Evolutionary conservation across 2,113 vertebrate species (phyloP).

Genomic region (Sminthopsis crassicaudata): DNA sequence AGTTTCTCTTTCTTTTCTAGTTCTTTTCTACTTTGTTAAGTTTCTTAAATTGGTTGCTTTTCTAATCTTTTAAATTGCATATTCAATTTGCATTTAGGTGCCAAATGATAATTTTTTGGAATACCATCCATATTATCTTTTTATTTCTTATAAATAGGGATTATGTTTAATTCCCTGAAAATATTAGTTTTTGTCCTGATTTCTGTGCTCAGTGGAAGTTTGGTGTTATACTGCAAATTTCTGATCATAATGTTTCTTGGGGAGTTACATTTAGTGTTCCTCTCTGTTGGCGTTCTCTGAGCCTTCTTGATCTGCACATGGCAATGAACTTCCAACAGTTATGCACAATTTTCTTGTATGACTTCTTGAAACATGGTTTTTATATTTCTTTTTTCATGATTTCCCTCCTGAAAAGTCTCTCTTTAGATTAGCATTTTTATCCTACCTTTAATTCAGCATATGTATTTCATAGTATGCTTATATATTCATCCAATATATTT

Average conservation of each 20-base stretch:
- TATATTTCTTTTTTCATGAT: neutral
- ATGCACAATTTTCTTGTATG: neutral
- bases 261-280: neutral
- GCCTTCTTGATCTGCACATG: neutral
- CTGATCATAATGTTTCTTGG: neutral
- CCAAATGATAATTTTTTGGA: neutral
- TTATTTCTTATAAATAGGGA: neutral
- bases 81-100: neutral
- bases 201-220: neutral
- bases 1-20: neutral
- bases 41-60: neutral
- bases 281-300: neutral
- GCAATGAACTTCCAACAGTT: too few relatives aligned
- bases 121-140: neutral
- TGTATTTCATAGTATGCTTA: neutral
- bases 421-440: neutral
- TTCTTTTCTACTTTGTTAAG: neutral
- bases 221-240: neutral
- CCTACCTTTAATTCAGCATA: neutral
- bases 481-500: neutral
- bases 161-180: neutral
- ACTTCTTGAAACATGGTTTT: neutral
- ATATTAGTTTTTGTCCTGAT: neutral
- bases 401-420: neutral
- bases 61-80: neutral